These are phyloP conservation scores for Pagrus major DNA, from an alignment of 2,113 vertebrate species.

Conservation along the genomic window DNA sequence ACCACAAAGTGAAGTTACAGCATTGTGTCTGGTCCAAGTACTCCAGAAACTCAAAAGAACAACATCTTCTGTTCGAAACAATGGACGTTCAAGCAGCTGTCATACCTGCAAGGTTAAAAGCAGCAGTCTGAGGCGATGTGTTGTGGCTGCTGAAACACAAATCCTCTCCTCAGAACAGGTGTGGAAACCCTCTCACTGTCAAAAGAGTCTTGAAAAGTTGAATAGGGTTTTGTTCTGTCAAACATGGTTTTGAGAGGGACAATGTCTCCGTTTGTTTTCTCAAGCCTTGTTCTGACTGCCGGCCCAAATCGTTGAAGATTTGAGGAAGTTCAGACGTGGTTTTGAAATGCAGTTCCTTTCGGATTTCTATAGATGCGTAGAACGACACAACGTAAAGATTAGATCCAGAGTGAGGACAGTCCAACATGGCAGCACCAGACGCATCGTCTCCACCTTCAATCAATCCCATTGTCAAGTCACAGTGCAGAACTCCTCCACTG, in stretches of 20 bases:
- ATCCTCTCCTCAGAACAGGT: neutral
- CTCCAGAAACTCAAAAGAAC: neutral
- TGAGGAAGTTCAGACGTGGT: too few relatives aligned
- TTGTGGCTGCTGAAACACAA: neutral
- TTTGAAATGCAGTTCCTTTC: too few relatives aligned
- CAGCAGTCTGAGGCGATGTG: neutral
- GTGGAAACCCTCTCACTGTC: neutral
- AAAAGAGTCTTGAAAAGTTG: neutral
- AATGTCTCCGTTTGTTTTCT: neutral
- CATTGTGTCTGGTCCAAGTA: neutral
- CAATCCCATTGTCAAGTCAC: too few relatives aligned
- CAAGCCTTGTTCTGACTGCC: too few relatives aligned
- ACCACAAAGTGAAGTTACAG: neutral
- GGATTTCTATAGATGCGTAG: too few relatives aligned
- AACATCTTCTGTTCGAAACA: neutral
- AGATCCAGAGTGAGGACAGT: too few relatives aligned
- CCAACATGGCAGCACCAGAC: too few relatives aligned
- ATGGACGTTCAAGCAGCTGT: neutral
- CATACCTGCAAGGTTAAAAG: neutral
- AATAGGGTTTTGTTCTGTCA: neutral
- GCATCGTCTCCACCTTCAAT: too few relatives aligned
- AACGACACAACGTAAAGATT: too few relatives aligned
- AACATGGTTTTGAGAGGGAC: neutral
- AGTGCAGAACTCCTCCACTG: too few relatives aligned
- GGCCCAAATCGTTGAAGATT: too few relatives aligned